Conservation (phyloP, 2,113 vertebrate genomes). For the Oreotrochilus melanogaster region DNA sequence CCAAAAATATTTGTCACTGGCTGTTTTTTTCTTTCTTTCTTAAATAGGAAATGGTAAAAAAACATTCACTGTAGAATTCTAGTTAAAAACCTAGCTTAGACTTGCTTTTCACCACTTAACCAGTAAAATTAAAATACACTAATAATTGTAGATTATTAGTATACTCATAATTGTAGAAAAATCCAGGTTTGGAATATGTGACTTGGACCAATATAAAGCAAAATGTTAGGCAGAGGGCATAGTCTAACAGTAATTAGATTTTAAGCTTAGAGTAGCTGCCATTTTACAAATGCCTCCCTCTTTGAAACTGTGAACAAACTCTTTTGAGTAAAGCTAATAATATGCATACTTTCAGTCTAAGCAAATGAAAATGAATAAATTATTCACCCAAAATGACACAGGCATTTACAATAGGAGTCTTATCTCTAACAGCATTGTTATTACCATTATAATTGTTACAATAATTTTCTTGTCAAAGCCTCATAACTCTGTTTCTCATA, state of each 20-base stretch:
- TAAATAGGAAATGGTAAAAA: not conserved
- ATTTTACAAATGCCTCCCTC: not conserved
- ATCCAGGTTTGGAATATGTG: not conserved
- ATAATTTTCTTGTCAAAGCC: conserved; percentile 32
- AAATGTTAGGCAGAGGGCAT: not conserved
- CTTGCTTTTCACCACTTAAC: not conserved
- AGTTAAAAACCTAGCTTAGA: not conserved
- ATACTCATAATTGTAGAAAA: not conserved
- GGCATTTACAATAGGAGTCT: conserved; percentile 9
- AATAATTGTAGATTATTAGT: not conserved
- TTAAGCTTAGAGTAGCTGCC: not conserved
- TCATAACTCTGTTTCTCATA: not conserved
- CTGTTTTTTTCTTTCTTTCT: not conserved
- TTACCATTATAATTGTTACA: conserved; percentile 32
- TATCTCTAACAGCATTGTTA: conserved; percentile 37
- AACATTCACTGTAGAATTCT: not conserved
- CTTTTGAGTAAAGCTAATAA: not conserved
- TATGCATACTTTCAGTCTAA: conserved; percentile 5
- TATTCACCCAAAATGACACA: not conserved
- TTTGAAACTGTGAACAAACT: not conserved
- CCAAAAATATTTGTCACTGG: not conserved
- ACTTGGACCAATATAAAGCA: not conserved
- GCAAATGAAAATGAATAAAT: conserved; percentile 70
- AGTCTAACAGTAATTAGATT: conserved; percentile 9
- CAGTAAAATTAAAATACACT: not conserved